Percentiles rank a stretch among this genome's conserved stretches.
Evolutionary conservation across 1,140 invertebrate species (phyloP).

Genomic region (Trachymyrmex septentrionalis): DNA sequence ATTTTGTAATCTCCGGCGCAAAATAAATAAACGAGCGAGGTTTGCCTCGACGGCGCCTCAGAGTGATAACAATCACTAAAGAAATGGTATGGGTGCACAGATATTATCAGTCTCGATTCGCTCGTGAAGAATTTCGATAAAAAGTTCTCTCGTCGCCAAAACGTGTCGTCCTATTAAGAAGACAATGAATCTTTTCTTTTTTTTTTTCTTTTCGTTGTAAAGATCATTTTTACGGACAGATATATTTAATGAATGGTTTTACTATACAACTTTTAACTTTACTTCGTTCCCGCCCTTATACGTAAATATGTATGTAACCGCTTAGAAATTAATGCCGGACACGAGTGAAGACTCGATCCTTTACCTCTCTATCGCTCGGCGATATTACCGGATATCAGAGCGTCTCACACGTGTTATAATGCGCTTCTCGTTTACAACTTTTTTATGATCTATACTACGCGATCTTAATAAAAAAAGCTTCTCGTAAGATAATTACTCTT

Average conservation of each 20-base stretch:
- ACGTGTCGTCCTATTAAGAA: slow-evolving; percentile 73
- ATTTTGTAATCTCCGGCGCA: slow-evolving; percentile 65
- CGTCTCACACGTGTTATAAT: slow-evolving; percentile 77
- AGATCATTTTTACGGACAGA: slow-evolving; percentile 82
- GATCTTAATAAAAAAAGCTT: slow-evolving; percentile 79
- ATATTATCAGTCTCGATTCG: slow-evolving; percentile 76
- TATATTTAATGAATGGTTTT: slow-evolving; percentile 82
- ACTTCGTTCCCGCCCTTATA: slow-evolving; percentile 72
- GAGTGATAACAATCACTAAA: slow-evolving; percentile 72
- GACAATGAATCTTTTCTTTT: slow-evolving; percentile 76
- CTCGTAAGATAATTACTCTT: slow-evolving; percentile 71
- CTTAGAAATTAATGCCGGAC: slow-evolving; percentile 83
- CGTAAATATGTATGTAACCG: slow-evolving; percentile 81
- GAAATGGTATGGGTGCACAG: slow-evolving; percentile 70
- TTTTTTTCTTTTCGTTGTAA: slow-evolving; percentile 85
- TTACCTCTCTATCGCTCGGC: slow-evolving; percentile 77
- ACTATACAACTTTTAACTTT: slow-evolving; percentile 85
- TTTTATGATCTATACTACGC: slow-evolving; percentile 83
- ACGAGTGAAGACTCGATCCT: slow-evolving; percentile 73
- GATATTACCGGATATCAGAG: slow-evolving; percentile 79
- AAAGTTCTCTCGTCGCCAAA: slow-evolving; percentile 79
- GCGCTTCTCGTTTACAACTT: slow-evolving; percentile 74
- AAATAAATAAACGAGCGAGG: slow-evolving; percentile 72
- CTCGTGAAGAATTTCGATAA: slow-evolving; percentile 77
- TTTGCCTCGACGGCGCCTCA: slow-evolving; percentile 72